These are phyloP conservation scores for Rhogogaster chlorosoma DNA, from an alignment of 2,888 invertebrate genomes.

Conservation along the genomic window DNA sequence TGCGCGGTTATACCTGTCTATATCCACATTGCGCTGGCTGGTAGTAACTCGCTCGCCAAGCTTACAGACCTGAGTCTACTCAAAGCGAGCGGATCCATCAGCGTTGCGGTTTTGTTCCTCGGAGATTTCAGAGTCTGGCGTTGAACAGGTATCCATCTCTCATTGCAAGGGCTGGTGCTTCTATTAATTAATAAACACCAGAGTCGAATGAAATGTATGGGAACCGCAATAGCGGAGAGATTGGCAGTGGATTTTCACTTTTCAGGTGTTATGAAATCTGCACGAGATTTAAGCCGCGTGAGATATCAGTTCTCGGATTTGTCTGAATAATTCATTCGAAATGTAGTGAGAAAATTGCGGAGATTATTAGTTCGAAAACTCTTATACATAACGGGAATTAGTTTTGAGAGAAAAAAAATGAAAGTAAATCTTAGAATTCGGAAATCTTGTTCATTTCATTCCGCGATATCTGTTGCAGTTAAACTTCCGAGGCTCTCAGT, in stretches of 20 bases:
- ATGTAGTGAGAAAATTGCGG: neutral
- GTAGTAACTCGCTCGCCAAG: neutral
- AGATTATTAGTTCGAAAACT: neutral
- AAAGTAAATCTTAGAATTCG: neutral
- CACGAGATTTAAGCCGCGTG: neutral
- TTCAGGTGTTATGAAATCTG: neutral
- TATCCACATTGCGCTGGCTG: neutral
- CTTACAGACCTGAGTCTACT: slow-evolving; percentile 7
- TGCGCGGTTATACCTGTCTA: neutral
- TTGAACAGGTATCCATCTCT: neutral
- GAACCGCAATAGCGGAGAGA: slow-evolving; percentile 23
- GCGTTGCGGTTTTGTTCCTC: slow-evolving; percentile 44
- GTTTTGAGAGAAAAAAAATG: neutral
- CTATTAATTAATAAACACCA: slow-evolving; percentile 40
- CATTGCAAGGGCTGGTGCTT: neutral
- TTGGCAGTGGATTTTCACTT: neutral
- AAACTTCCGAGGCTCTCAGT: neutral
- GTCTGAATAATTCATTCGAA: neutral
- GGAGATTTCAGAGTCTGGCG: slow-evolving; percentile 24
- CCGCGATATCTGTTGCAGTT: neutral
- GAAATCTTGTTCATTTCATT: neutral
- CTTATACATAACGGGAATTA: too few relatives aligned
- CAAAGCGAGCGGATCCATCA: slow-evolving; percentile 46
- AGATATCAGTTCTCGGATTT: neutral
- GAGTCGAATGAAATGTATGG: slow-evolving; percentile 25